phyloP scores from a whole-genome alignment of 2,888 invertebrate species.

The Amblyjoppa proteus region DNA sequence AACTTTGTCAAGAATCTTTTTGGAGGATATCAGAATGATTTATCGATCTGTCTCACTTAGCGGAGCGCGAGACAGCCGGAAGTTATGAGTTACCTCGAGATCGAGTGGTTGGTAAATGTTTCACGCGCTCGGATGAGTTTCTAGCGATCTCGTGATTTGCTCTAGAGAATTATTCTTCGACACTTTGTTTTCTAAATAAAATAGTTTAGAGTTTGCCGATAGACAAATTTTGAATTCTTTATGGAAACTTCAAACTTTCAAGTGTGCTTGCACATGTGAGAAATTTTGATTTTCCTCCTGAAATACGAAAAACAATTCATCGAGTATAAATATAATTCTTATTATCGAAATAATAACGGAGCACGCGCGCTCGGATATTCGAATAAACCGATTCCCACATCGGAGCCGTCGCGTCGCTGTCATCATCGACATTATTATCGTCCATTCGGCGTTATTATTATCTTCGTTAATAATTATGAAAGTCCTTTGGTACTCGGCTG shows the following conservation, averaged over 20 bases:
- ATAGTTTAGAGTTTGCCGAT: no score
- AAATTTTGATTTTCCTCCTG: no score
- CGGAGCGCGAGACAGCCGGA: neutral
- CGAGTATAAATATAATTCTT: neutral
- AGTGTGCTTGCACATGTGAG: no score
- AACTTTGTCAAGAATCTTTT: neutral
- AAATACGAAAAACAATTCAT: no score
- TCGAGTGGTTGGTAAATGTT: neutral
- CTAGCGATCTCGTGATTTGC: neutral
- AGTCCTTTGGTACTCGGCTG: neutral
- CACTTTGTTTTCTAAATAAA: no score
- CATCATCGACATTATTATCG: constrained; percentile 44
- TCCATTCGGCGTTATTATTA: constrained; percentile 46
- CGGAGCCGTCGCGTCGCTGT: constrained; percentile 15
- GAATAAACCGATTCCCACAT: constrained; percentile 31
- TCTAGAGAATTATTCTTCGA: no score
- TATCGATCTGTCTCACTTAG: neutral
- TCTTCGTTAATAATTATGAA: constrained; percentile 49
- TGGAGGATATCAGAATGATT: neutral
- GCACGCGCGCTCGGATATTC: constrained; percentile 17
- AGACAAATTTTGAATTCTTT: no score
- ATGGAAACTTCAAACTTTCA: no score
- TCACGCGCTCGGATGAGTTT: neutral
- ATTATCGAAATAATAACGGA: neutral
- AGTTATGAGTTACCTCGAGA: neutral